A percentile compares a stretch with the other conserved stretches of the same genome.
phyloP scores from a whole-genome alignment of 2,113 vertebrate genomes.

The Ceuthmochares aereus region DNA sequence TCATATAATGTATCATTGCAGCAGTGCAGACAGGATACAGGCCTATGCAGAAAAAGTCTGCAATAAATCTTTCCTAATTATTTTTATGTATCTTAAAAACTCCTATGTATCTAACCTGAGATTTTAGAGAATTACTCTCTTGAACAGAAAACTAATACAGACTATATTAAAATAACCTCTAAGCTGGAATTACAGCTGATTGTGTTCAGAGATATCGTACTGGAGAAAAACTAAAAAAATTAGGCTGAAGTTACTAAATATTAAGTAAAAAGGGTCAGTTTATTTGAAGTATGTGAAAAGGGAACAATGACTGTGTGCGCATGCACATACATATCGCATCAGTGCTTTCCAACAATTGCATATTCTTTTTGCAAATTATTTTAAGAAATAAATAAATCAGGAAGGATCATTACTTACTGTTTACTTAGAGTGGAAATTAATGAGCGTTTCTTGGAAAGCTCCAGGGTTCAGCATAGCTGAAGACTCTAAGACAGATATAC shows the following conservation, averaged over 20 bases:
- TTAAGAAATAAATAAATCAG: constrained; percentile 61
- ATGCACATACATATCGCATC: constrained; percentile 33
- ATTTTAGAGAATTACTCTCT: not conserved
- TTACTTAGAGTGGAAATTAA: constrained; percentile 67
- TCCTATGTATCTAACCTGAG: not conserved
- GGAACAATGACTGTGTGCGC: constrained; percentile 33
- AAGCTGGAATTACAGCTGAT: not conserved
- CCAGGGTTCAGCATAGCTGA: constrained; percentile 43
- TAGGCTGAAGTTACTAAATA: not conserved
- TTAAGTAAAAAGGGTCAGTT: constrained; percentile 31
- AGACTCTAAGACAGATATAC: constrained; percentile 31
- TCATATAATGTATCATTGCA: constrained; percentile 4
- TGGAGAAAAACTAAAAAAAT: not conserved
- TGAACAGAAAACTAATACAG: not conserved
- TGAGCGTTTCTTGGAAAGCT: constrained; percentile 39
- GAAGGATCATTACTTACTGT: constrained; percentile 52
- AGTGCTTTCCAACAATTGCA: constrained; percentile 60
- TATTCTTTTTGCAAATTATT: constrained; percentile 58
- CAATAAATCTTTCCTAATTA: constrained; percentile 33
- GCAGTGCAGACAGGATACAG: not conserved
- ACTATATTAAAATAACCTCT: not conserved
- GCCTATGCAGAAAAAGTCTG: not conserved
- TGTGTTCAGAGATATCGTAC: not conserved
- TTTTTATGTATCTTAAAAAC: constrained; percentile 12
- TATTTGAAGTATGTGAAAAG: constrained; percentile 33